A percentile compares a stretch with the other conserved stretches of the same genome.
Evolutionary conservation across 2,113 vertebrate species (phyloP).

Genomic region (Platycercus adscitus): DNA sequence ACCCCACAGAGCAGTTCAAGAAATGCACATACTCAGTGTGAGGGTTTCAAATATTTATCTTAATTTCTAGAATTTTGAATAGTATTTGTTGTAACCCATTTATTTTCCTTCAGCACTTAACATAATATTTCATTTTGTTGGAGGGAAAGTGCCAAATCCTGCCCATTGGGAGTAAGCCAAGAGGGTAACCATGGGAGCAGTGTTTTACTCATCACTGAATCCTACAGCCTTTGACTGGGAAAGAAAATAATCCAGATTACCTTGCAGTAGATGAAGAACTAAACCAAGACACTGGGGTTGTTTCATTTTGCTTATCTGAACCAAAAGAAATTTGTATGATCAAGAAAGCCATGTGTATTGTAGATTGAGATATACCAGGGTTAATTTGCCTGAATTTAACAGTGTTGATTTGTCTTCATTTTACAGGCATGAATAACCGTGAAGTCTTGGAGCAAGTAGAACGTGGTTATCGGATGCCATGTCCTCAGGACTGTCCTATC

Average conservation of each 20-base stretch:
- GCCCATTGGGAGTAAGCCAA: neutral
- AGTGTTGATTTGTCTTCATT: neutral
- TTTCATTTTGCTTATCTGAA: neutral
- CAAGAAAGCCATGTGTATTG: neutral
- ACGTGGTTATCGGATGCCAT: constrained; percentile 95
- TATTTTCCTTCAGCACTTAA: neutral
- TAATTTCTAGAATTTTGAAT: neutral
- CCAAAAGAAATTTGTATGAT: neutral
- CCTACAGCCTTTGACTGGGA: neutral
- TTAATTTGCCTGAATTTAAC: neutral
- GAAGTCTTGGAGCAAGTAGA: constrained; percentile 99
- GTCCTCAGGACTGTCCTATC: constrained; percentile 94
- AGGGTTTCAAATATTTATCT: neutral
- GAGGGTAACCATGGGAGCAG: neutral
- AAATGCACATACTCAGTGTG: neutral
- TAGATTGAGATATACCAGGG: neutral
- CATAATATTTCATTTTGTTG: neutral
- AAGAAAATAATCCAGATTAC: neutral
- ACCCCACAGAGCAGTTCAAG: neutral
- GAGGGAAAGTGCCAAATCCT: neutral
- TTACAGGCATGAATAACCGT: constrained; percentile 96
- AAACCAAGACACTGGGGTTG: neutral
- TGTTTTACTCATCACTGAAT: neutral
- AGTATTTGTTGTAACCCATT: neutral
- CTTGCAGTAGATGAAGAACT: neutral